phyloP scores from a whole-genome alignment of 2,113 vertebrate species.

The Variabilichromis moorii region DNA sequence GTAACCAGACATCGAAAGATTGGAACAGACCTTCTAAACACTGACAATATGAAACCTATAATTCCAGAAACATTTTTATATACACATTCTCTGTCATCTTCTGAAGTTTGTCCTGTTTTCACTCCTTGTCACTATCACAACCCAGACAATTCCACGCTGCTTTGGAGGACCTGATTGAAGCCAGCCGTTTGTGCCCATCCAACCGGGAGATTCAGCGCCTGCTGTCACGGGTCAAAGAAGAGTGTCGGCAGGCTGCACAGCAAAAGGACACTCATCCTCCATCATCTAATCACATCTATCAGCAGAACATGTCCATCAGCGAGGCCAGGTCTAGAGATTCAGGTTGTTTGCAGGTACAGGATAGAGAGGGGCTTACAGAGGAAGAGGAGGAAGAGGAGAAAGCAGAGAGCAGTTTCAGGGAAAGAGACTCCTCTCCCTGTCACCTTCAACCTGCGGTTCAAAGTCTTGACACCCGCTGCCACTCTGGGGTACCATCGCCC shows the following conservation, averaged over 20 bases:
- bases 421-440: slow-evolving; percentile 9
- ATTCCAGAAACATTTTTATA: not conserved
- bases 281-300: slow-evolving; percentile 38
- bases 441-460: slow-evolving; percentile 50
- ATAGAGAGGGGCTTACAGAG: slow-evolving; percentile 20
- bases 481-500: not conserved
- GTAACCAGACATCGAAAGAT: not conserved
- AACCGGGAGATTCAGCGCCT: slow-evolving; percentile 92
- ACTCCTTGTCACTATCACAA: not conserved
- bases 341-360: slow-evolving; percentile 10
- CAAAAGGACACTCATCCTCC: slow-evolving; percentile 48
- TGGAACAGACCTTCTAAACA: not conserved
- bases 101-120: not conserved
- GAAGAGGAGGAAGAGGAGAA: slow-evolving; percentile 22
- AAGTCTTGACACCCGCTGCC: slow-evolving; percentile 6
- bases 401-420: not conserved
- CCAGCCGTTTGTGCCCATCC: slow-evolving; percentile 83
- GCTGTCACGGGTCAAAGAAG: slow-evolving; percentile 86
- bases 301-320: slow-evolving; percentile 49
- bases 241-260: slow-evolving; percentile 74
- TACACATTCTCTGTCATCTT: not conserved
- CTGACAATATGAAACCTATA: not conserved
- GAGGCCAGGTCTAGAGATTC: slow-evolving; percentile 16
- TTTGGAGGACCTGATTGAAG: slow-evolving; percentile 86
- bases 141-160: slow-evolving; percentile 85